A percentile compares a stretch with the other conserved stretches of the same genome.
These are phyloP conservation scores for Chironex yamaguchii DNA, from an alignment of 30 jellyfish, hydroid and myxozoan genomes.

Conservation along the genomic window DNA sequence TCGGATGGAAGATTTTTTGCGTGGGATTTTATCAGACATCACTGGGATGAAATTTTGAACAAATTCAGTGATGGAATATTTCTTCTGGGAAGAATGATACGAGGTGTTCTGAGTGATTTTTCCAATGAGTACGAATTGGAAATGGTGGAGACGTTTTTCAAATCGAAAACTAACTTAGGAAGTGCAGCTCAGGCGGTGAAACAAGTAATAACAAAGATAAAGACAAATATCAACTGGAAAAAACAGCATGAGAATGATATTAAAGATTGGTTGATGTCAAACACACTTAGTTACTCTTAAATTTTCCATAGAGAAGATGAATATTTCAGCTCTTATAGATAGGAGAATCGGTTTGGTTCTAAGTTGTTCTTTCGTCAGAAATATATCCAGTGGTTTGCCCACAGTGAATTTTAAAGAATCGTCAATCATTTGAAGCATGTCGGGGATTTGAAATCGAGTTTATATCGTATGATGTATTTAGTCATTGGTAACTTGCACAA, in stretches of 20 bases:
- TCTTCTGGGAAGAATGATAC: slow-evolving; percentile 22
- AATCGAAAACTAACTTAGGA: background rate
- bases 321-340: no score
- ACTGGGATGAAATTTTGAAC: slow-evolving; percentile 3
- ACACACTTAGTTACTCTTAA: no score
- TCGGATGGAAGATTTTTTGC: slow-evolving; percentile 36
- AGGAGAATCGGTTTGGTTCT: no score
- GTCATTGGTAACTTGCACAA: no score
- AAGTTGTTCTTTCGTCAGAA: no score
- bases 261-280: slow-evolving; percentile 20
- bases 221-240: slow-evolving; percentile 33
- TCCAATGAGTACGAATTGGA: slow-evolving; percentile 19
- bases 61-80: slow-evolving; percentile 53
- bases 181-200: slow-evolving; percentile 41
- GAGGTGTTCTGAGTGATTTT: slow-evolving; percentile 29
- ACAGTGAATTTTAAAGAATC: no score
- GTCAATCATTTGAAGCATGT: no score
- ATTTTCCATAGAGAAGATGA: no score
- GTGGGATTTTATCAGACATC: slow-evolving; percentile 38
- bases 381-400: no score
- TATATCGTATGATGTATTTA: no score
- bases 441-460: no score
- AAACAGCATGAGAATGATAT: slow-evolving; percentile 12
- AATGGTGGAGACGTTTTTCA: slow-evolving; percentile 35
- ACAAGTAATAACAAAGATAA: slow-evolving; percentile 38